Percentiles rank a stretch among this genome's conserved stretches.
phyloP scores from a whole-genome alignment of 2,888 invertebrate genomes.

The Cataglyphis cursor region DNA sequence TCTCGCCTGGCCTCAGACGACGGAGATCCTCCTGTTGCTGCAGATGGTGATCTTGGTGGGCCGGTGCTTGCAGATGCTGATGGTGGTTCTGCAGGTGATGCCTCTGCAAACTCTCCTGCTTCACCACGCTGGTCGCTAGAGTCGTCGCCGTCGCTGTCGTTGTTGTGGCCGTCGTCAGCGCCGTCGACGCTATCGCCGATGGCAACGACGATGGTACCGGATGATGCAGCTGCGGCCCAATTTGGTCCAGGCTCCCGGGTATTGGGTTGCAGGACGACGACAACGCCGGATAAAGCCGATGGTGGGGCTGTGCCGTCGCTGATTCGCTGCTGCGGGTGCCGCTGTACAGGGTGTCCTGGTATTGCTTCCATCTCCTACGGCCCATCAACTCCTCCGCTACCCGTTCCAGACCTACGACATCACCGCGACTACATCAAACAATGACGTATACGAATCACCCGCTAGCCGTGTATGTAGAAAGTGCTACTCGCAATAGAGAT shows the following conservation, averaged over 20 bases:
- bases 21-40: slow-evolving; percentile 74
- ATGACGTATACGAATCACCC: slow-evolving; percentile 78
- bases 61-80: slow-evolving; percentile 72
- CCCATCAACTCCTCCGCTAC: slow-evolving; percentile 99
- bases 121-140: slow-evolving; percentile 75
- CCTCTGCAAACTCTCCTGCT: slow-evolving; percentile 79
- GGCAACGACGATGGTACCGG: slow-evolving; percentile 75
- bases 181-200: slow-evolving; percentile 72
- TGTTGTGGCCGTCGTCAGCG: slow-evolving; percentile 66
- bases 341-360: slow-evolving; percentile 92
- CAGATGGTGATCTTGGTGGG: slow-evolving; percentile 75
- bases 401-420: slow-evolving; percentile 95
- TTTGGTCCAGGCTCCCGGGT: slow-evolving; percentile 76
- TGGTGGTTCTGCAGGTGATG: slow-evolving; percentile 74
- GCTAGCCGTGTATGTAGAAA: slow-evolving; percentile 28
- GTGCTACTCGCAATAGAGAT: not conserved
- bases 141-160: slow-evolving; percentile 67
- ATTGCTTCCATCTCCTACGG: slow-evolving; percentile 98
- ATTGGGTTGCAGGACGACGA: slow-evolving; percentile 79
- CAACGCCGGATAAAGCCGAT: slow-evolving; percentile 81
- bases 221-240: slow-evolving; percentile 77
- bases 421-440: slow-evolving; percentile 84
- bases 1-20: slow-evolving; percentile 86
- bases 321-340: slow-evolving; percentile 86
- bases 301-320: slow-evolving; percentile 82